A percentile compares a stretch with the other conserved stretches of the same genome.
Conservation (phyloP, 64 coral and sea anemone genomes). For the Hydrozoanthus tunicans region DNA sequence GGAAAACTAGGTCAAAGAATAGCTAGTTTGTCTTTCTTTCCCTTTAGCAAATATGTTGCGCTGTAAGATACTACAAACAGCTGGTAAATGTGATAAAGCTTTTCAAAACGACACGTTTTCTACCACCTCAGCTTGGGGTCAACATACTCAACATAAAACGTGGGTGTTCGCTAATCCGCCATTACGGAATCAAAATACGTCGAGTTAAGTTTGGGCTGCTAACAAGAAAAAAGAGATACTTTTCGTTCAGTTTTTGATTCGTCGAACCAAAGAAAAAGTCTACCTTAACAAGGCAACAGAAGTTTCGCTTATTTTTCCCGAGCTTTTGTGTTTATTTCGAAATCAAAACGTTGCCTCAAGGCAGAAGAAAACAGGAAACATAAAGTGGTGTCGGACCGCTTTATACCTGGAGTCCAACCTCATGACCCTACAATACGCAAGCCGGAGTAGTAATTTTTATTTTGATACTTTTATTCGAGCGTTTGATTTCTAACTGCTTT, state of each 20-base stretch:
- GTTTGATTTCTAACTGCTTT: background rate
- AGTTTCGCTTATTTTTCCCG: background rate
- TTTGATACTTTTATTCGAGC: background rate
- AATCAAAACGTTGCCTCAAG: constrained; percentile 11
- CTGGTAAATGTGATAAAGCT: background rate
- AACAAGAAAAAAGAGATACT: background rate
- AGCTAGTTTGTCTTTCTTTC: background rate
- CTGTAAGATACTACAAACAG: background rate
- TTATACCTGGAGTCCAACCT: background rate
- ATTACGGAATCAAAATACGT: background rate
- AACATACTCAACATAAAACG: background rate
- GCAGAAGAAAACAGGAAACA: background rate
- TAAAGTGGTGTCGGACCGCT: background rate
- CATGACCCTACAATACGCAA: background rate
- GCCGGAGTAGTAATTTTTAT: background rate
- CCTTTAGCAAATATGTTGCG: background rate
- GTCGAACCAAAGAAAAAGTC: background rate
- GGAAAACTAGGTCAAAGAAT: background rate
- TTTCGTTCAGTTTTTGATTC: background rate
- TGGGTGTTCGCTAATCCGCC: background rate
- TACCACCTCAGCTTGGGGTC: background rate
- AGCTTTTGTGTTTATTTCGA: background rate
- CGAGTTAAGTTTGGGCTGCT: background rate
- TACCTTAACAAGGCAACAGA: constrained; percentile 24
- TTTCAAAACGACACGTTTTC: background rate